A percentile compares a stretch with the other conserved stretches of the same genome.
phyloP scores from a whole-genome alignment of 2,888 invertebrate species.

The Cataglyphis rosenhaueri region DNA sequence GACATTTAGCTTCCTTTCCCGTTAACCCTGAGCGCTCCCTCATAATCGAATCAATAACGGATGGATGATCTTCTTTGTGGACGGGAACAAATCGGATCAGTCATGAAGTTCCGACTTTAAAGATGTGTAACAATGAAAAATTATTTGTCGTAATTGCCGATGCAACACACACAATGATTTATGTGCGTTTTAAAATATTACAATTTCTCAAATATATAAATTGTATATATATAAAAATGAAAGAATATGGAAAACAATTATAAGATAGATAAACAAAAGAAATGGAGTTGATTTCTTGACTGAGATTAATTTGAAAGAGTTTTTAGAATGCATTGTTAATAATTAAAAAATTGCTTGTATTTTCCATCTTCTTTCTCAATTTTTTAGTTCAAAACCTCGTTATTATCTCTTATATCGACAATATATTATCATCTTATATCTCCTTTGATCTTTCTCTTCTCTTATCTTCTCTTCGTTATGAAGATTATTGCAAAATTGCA shows the following conservation, averaged over 20 bases:
- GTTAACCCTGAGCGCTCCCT: constrained; percentile 70
- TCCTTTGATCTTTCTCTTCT: constrained; percentile 37
- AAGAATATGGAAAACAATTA: background rate
- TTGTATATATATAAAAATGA: background rate
- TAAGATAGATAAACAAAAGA: constrained; percentile 21
- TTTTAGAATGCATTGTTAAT: constrained; percentile 9
- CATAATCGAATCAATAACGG: constrained; percentile 78
- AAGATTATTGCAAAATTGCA: constrained; percentile 48
- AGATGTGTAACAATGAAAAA: constrained; percentile 53
- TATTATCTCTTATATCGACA: constrained; percentile 20
- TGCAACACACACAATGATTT: background rate
- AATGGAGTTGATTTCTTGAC: constrained; percentile 19
- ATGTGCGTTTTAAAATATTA: background rate
- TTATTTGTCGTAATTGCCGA: constrained; percentile 52
- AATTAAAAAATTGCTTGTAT: constrained; percentile 19
- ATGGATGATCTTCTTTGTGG: constrained; percentile 74
- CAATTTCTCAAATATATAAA: background rate
- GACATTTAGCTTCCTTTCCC: constrained; percentile 76
- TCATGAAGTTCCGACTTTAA: constrained; percentile 56
- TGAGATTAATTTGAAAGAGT: constrained; percentile 27
- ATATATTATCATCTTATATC: constrained; percentile 13
- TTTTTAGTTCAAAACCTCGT: background rate
- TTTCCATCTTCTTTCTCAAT: constrained; percentile 4
- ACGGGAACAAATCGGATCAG: constrained; percentile 67
- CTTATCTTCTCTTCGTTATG: constrained; percentile 14